Conservation (phyloP, 30 jellyfish, hydroid and myxozoan species). For the Turritopsis rubra region DNA sequence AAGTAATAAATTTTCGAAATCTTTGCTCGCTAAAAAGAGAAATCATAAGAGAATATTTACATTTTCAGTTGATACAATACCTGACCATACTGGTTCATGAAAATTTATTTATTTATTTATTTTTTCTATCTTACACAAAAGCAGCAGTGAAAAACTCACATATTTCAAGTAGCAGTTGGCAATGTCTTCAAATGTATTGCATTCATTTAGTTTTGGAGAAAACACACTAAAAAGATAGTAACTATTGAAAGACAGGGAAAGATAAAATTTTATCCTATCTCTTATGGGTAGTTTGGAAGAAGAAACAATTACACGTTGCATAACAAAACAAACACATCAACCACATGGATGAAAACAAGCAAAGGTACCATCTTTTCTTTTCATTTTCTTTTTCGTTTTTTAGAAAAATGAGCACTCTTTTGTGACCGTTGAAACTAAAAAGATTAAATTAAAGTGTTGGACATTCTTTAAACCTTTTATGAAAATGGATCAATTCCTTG, state of each 20-base stretch:
- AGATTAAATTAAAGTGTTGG: too few species aligned
- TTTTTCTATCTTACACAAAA: background rate
- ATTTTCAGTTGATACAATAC: background rate
- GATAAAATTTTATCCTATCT: too few species aligned
- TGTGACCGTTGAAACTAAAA: background rate
- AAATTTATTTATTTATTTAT: too few species aligned
- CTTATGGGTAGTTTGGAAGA: too few species aligned
- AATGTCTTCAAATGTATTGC: conserved; percentile 40
- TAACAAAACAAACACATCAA: too few species aligned
- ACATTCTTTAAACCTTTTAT: conserved; percentile 40
- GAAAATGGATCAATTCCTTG: conserved; percentile 58
- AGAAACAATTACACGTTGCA: too few species aligned
- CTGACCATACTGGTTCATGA: too few species aligned
- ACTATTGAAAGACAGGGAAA: background rate
- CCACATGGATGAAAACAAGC: too few species aligned
- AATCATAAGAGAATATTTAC: background rate
- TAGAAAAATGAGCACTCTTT: background rate
- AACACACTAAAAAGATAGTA: conserved; percentile 37
- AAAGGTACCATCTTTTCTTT: too few species aligned
- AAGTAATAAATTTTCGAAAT: conserved; percentile 3
- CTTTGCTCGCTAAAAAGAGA: background rate
- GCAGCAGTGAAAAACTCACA: conserved; percentile 26
- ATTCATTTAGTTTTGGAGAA: conserved; percentile 37
- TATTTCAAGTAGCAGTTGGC: conserved; percentile 33
- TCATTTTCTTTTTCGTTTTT: too few species aligned